Percentiles rank a stretch among this genome's conserved stretches.
These are phyloP conservation scores for Deilephila elpenor DNA, from an alignment of 2,888 invertebrate species.

Conservation along the genomic window DNA sequence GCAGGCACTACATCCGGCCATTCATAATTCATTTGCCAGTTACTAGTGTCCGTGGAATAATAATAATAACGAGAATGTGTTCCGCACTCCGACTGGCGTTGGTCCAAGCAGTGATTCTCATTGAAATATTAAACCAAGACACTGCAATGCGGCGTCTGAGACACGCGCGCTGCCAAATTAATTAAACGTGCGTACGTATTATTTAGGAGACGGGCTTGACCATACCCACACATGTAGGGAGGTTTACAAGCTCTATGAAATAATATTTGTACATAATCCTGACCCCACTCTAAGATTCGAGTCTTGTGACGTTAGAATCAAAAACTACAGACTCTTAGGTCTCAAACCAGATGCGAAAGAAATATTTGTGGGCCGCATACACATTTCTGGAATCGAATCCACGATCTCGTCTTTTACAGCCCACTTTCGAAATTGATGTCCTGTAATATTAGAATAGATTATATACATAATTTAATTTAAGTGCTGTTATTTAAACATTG, in stretches of 20 bases:
- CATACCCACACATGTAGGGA: background rate
- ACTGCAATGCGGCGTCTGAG: conserved; percentile 74
- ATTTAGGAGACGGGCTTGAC: background rate
- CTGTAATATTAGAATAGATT: too few species aligned
- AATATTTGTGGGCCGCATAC: too few species aligned
- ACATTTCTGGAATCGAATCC: too few species aligned
- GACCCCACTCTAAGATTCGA: too few species aligned
- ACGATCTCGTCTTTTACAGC: too few species aligned
- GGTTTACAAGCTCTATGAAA: background rate
- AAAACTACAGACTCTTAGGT: too few species aligned
- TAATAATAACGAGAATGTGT: conserved; percentile 43
- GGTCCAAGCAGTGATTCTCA: conserved; percentile 78
- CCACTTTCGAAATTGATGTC: too few species aligned
- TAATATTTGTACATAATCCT: background rate
- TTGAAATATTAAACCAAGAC: conserved; percentile 84
- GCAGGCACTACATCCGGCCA: background rate
- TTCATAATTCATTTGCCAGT: conserved; percentile 3
- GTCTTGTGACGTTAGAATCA: too few species aligned
- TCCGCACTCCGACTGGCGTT: conserved; percentile 63
- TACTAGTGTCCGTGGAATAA: conserved; percentile 28
- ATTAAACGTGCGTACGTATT: conserved; percentile 43
- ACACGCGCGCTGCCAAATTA: conserved; percentile 63
- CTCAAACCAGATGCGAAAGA: too few species aligned
- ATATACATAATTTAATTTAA: too few species aligned
- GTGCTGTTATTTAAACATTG: too few species aligned